These are phyloP conservation scores for Liasis olivaceus DNA, from an alignment of 2,797 vertebrate genomes.

Conservation along the genomic window DNA sequence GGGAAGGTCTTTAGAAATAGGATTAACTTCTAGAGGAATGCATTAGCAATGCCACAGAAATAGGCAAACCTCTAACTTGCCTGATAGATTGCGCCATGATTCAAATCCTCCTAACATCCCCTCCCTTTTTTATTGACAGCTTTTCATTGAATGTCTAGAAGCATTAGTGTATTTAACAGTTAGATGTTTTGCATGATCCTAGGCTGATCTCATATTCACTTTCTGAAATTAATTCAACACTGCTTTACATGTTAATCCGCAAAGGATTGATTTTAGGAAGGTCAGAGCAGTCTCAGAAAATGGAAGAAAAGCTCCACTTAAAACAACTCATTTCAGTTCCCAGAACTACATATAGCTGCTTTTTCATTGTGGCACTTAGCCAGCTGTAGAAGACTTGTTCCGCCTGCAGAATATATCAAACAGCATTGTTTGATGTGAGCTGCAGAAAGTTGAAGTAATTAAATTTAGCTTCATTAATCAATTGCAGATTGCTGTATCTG, in stretches of 20 bases:
- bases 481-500: constrained; percentile 69
- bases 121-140: constrained; percentile 75
- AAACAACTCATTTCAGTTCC: constrained; percentile 79
- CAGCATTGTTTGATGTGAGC: constrained; percentile 70
- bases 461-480: constrained; percentile 78
- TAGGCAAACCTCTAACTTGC: constrained; percentile 72
- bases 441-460: constrained; percentile 71
- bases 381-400: constrained; percentile 70
- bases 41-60: constrained; percentile 78
- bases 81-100: constrained; percentile 80
- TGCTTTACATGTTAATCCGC: constrained; percentile 87
- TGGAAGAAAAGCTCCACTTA: constrained; percentile 78
- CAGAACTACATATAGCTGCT: constrained; percentile 72
- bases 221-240: constrained; percentile 86
- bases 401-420: constrained; percentile 72
- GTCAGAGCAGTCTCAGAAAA: constrained; percentile 81
- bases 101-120: constrained; percentile 72
- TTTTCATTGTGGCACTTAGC: constrained; percentile 76
- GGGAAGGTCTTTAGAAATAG: constrained; percentile 85
- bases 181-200: constrained; percentile 81
- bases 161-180: constrained; percentile 81
- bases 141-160: constrained; percentile 79
- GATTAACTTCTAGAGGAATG: constrained; percentile 89
- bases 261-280: constrained; percentile 80
- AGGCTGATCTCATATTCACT: constrained; percentile 82